Percentiles rank a stretch among this genome's conserved stretches.
These are phyloP conservation scores for Larimichthys crocea DNA, from an alignment of 2,113 vertebrate species.

Conservation along the genomic window DNA sequence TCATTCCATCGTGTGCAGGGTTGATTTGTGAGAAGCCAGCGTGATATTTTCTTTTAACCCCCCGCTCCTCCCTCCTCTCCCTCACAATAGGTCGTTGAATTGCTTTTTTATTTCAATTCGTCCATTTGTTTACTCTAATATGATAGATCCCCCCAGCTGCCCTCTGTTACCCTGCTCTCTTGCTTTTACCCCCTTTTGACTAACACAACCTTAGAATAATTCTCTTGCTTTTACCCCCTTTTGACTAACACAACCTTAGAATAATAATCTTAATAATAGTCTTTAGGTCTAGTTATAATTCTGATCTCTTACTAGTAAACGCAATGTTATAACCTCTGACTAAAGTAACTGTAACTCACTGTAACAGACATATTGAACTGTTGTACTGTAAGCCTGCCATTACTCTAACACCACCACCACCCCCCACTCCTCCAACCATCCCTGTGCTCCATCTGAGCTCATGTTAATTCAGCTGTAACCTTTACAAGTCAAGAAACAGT, in stretches of 20 bases:
- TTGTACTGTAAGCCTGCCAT: conserved; percentile 74
- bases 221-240: conserved; percentile 24
- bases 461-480: conserved; percentile 64
- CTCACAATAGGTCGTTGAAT: conserved; percentile 33
- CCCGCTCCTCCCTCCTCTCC: too few relatives aligned
- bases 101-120: conserved; percentile 54
- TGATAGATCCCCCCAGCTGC: conserved; percentile 59
- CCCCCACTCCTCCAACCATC: conserved; percentile 18
- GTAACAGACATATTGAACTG: conserved; percentile 74
- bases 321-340: conserved; percentile 59
- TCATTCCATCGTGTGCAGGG: conserved; percentile 60
- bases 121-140: conserved; percentile 67
- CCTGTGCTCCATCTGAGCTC: conserved; percentile 62
- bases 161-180: conserved; percentile 50
- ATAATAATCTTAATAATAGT: conserved; percentile 33
- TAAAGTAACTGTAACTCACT: conserved; percentile 73
- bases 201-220: conserved; percentile 48
- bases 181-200: conserved; percentile 43
- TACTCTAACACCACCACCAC: conserved; percentile 56
- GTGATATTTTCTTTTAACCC: conserved; percentile 36
- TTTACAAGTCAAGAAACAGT: conserved; percentile 59
- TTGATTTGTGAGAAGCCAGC: conserved; percentile 67
- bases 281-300: conserved; percentile 40
- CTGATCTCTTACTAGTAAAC: conserved; percentile 36
- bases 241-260: conserved; percentile 55